phyloP scores from a whole-genome alignment of 2,888 invertebrate genomes.

The Standfussiana lucernea region DNA sequence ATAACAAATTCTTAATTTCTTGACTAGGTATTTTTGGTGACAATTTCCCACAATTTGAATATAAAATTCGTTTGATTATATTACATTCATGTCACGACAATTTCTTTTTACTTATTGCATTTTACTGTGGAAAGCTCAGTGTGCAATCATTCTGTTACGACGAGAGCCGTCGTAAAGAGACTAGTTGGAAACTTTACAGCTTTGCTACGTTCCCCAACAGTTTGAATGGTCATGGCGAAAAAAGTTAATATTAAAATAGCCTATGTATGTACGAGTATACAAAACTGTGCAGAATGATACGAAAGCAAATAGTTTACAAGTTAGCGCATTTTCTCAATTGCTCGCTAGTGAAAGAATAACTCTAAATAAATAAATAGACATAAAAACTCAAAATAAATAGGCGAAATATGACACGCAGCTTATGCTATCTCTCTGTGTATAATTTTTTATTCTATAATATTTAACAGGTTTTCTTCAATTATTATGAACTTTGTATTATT shows the following conservation, averaged over 20 bases:
- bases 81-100: conserved; percentile 77
- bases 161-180: conserved; percentile 84
- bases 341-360: neutral
- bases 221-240: conserved; percentile 79
- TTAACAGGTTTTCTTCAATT: neutral
- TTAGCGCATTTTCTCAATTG: neutral
- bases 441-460: neutral
- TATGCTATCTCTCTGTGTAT: too few species aligned
- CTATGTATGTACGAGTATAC: conserved; percentile 11
- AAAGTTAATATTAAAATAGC: conserved; percentile 68
- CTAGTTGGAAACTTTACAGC: conserved; percentile 85
- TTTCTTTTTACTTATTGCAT: conserved; percentile 81
- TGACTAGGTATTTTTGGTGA: neutral
- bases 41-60: conserved; percentile 20
- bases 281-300: conserved; percentile 26
- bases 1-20: neutral
- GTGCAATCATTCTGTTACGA: conserved; percentile 85
- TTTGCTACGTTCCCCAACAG: conserved; percentile 74
- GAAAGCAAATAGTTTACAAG: conserved; percentile 16
- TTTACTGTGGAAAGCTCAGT: conserved; percentile 80
- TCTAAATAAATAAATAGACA: neutral
- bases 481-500: neutral
- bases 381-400: neutral
- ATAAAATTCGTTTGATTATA: conserved; percentile 50
- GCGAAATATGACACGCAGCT: neutral